A percentile compares a stretch with the other conserved stretches of the same genome.
Evolutionary conservation across 2,888 invertebrate genomes (phyloP).

Genomic region (Andrena camellia): DNA sequence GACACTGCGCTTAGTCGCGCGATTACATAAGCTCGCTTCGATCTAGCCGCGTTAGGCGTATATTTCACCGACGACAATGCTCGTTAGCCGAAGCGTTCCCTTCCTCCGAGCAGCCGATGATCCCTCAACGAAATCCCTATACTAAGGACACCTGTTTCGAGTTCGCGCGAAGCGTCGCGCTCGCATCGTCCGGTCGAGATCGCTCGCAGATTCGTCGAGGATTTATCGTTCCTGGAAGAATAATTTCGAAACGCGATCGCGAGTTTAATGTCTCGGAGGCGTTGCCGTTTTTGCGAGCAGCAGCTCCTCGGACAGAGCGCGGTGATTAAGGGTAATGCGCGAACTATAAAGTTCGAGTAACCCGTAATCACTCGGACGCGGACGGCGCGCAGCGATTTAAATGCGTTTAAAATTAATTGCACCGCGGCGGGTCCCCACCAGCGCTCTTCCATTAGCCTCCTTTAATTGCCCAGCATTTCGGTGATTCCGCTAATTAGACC

Average conservation of each 20-base stretch:
- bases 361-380: constrained; percentile 14
- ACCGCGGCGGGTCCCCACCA: neutral
- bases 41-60: neutral
- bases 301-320: neutral
- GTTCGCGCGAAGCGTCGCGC: neutral
- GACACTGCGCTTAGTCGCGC: neutral
- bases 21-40: neutral
- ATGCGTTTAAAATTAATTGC: constrained; percentile 27
- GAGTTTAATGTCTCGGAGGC: neutral
- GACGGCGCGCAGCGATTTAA: constrained; percentile 16
- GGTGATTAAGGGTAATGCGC: constrained; percentile 10
- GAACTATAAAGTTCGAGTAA: constrained; percentile 16
- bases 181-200: neutral
- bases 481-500: constrained; percentile 48
- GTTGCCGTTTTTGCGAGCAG: neutral
- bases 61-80: constrained; percentile 11
- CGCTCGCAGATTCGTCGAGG: neutral
- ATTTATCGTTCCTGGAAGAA: constrained; percentile 3
- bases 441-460: constrained; percentile 14
- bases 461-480: constrained; percentile 41
- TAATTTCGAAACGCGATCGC: neutral
- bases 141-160: constrained; percentile 19
- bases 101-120: neutral
- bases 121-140: neutral
- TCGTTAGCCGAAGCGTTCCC: neutral